Conservation (phyloP, 1,140 invertebrate genomes). For the Acyrthosiphon pisum region DNA sequence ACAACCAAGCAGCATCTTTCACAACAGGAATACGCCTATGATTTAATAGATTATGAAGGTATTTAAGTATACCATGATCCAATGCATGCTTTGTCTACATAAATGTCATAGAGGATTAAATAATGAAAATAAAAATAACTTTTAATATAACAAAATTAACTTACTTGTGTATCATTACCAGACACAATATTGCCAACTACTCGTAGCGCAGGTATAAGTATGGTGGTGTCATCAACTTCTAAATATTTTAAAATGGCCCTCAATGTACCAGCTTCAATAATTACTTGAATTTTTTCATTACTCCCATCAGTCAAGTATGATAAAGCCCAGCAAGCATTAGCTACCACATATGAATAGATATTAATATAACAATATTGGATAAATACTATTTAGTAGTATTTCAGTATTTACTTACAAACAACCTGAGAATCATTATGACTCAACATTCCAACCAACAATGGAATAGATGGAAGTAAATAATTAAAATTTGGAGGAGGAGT, state of each 20-base stretch:
- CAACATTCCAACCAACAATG: conserved; percentile 80
- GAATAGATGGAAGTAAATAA: conserved; percentile 79
- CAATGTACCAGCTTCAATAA: conserved; percentile 77
- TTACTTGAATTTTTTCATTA: conserved; percentile 90
- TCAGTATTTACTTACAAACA: conserved; percentile 66
- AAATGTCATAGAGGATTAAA: neutral
- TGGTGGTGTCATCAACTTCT: conserved; percentile 73
- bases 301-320: conserved; percentile 95
- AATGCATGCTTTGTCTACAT: conserved; percentile 90
- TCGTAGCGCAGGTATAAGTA: conserved; percentile 89
- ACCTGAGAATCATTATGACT: conserved; percentile 78
- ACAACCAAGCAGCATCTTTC: conserved; percentile 84
- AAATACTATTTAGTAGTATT: neutral
- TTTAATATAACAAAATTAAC: neutral
- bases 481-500: conserved; percentile 84
- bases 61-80: conserved; percentile 76
- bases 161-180: conserved; percentile 77
- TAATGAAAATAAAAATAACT: neutral
- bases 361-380: neutral
- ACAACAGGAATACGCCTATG: conserved; percentile 81
- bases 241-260: conserved; percentile 79
- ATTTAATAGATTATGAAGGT: conserved; percentile 76
- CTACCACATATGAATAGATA: conserved; percentile 63
- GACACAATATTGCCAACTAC: conserved; percentile 89
- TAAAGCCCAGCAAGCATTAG: conserved; percentile 95